Conservation (phyloP, 2,888 invertebrate species). For the Zygothrica quintamaculata region DNA sequence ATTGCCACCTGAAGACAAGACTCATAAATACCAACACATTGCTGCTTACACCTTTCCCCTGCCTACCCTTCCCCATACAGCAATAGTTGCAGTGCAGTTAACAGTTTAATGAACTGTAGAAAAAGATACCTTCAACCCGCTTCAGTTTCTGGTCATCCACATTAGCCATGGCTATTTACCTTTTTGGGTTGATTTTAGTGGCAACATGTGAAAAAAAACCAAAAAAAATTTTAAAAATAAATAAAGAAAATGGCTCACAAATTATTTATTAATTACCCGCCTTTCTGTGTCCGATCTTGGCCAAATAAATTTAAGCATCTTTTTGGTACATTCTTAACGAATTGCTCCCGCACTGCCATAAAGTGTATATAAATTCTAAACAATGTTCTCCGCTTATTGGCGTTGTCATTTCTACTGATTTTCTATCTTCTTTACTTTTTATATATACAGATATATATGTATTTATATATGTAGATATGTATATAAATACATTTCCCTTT, state of each 20-base stretch:
- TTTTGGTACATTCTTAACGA: constrained; percentile 28
- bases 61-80: neutral
- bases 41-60: neutral
- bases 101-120: constrained; percentile 67
- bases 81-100: constrained; percentile 16
- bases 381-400: constrained; percentile 59
- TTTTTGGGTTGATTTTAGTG: constrained; percentile 55
- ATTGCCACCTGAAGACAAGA: constrained; percentile 27
- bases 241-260: constrained; percentile 58
- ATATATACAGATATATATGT: too few relatives aligned
- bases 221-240: too few relatives aligned
- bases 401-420: constrained; percentile 51
- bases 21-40: neutral
- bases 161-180: constrained; percentile 69
- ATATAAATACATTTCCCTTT: too few relatives aligned
- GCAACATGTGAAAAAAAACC: constrained; percentile 62
- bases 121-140: neutral
- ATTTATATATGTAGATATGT: too few relatives aligned
- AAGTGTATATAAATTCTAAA: constrained; percentile 20
- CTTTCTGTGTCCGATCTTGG: constrained; percentile 18
- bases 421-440: constrained; percentile 24
- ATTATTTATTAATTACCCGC: constrained; percentile 76
- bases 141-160: constrained; percentile 16
- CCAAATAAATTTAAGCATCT: constrained; percentile 25
- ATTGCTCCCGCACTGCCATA: constrained; percentile 39